Evolutionary conservation across 2,888 invertebrate genomes (phyloP).

Genomic region (Phyllotreta striolata): DNA sequence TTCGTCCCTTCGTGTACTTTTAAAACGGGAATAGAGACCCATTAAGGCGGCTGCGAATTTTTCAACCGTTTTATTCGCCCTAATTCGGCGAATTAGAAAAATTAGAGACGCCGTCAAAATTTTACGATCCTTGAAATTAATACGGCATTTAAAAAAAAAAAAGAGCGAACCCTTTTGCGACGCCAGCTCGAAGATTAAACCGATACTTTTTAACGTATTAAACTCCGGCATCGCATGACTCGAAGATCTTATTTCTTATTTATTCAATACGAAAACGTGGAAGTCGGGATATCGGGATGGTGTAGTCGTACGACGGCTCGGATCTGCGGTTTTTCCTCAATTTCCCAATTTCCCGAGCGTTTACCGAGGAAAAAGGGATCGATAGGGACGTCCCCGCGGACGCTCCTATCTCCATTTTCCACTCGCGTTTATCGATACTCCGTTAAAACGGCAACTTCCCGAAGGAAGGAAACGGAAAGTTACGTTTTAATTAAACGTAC

Average conservation of each 20-base stretch:
- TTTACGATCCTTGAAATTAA: slow-evolving; percentile 11
- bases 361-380: slow-evolving; percentile 15
- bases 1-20: slow-evolving; percentile 18
- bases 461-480: neutral
- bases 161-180: no score
- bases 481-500: slow-evolving; percentile 5
- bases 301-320: slow-evolving; percentile 7
- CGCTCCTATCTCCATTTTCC: slow-evolving; percentile 19
- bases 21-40: slow-evolving; percentile 12
- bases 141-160: no score
- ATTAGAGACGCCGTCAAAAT: slow-evolving; percentile 14
- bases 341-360: slow-evolving; percentile 24
- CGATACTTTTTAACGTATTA: no score
- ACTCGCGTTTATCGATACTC: slow-evolving; percentile 18
- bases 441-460: slow-evolving; percentile 12
- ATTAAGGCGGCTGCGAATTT: slow-evolving; percentile 15
- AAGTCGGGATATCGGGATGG: no score
- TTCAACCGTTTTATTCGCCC: slow-evolving; percentile 19
- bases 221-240: no score
- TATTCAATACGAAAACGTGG: no score
- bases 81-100: slow-evolving; percentile 18
- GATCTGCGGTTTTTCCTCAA: slow-evolving; percentile 21
- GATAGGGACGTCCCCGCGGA: slow-evolving; percentile 20
- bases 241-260: no score
- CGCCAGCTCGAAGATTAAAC: no score